phyloP scores from a whole-genome alignment of 2,888 invertebrate species.

The Dexiosoma caninum region DNA sequence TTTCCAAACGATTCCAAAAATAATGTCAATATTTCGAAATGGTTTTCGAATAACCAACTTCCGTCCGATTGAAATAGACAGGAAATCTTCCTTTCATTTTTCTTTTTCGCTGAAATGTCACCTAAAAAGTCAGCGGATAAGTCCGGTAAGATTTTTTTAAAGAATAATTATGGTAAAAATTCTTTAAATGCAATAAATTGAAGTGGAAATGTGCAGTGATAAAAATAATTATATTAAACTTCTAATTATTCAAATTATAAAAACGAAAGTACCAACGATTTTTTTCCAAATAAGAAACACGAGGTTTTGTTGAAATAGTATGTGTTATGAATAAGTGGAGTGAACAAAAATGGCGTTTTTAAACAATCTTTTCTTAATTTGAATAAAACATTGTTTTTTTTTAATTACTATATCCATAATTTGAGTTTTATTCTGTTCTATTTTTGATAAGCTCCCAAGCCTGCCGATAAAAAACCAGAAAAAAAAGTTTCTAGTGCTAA shows the following conservation, averaged over 20 bases:
- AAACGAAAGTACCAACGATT: neutral
- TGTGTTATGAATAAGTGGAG: neutral
- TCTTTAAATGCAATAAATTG: constrained; percentile 52
- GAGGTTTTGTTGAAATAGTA: constrained; percentile 10
- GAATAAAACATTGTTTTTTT: too few relatives aligned
- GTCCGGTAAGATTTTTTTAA: constrained; percentile 82
- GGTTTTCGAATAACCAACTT: constrained; percentile 67
- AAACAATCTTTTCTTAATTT: neutral
- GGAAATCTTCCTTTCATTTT: constrained; percentile 75
- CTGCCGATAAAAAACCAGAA: constrained; percentile 80
- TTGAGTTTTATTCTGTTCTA: too few relatives aligned
- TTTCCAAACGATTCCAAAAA: constrained; percentile 50
- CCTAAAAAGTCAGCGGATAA: constrained; percentile 92
- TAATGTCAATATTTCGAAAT: constrained; percentile 59
- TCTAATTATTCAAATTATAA: constrained; percentile 13
- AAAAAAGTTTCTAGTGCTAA: constrained; percentile 78
- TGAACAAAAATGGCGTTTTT: neutral
- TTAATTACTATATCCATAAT: too few relatives aligned
- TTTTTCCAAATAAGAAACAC: constrained; percentile 4
- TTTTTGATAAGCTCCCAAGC: constrained; percentile 78
- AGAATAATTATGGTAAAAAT: constrained; percentile 67
- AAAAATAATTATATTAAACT: neutral
- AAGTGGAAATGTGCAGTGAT: constrained; percentile 58
- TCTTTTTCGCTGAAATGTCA: constrained; percentile 85
- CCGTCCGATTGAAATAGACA: constrained; percentile 68